Percentiles rank a stretch among this genome's conserved stretches.
phyloP scores from a whole-genome alignment of 2,888 invertebrate species.

The Nebria brevicollis region DNA sequence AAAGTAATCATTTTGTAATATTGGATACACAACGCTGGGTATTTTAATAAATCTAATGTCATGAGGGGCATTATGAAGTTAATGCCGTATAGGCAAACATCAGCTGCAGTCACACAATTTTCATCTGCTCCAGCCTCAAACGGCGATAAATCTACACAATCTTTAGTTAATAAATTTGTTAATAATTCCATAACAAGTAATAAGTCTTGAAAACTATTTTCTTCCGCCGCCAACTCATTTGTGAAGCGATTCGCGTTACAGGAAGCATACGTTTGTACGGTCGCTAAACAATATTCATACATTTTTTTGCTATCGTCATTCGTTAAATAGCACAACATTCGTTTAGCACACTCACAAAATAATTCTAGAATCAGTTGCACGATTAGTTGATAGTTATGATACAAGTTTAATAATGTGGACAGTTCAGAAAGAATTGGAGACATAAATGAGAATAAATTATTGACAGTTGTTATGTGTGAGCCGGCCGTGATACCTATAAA shows the following conservation, averaged over 20 bases:
- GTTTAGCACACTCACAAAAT: slow-evolving; percentile 76
- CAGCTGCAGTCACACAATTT: slow-evolving; percentile 64
- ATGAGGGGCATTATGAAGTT: slow-evolving; percentile 79
- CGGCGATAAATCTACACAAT: slow-evolving; percentile 60
- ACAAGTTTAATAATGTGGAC: slow-evolving; percentile 76
- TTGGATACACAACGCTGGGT: slow-evolving; percentile 74
- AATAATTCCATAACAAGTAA: slow-evolving; percentile 82
- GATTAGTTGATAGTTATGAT: slow-evolving; percentile 82
- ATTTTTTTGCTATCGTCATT: slow-evolving; percentile 72
- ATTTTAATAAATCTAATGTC: slow-evolving; percentile 75
- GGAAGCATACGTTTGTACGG: slow-evolving; percentile 76
- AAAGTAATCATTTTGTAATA: slow-evolving; percentile 72
- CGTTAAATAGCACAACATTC: slow-evolving; percentile 73
- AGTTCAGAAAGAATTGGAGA: slow-evolving; percentile 73
- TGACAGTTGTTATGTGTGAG: slow-evolving; percentile 63
- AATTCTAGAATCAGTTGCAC: slow-evolving; percentile 80
- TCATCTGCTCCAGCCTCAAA: slow-evolving; percentile 53
- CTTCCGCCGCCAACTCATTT: slow-evolving; percentile 73
- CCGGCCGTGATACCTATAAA: slow-evolving; percentile 79
- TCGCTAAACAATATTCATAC: slow-evolving; percentile 74
- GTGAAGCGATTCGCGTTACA: slow-evolving; percentile 73
- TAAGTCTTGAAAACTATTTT: slow-evolving; percentile 80
- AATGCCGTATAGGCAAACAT: slow-evolving; percentile 76
- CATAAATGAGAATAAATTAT: slow-evolving; percentile 68
- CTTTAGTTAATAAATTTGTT: slow-evolving; percentile 61